Evolutionary conservation across 2,888 invertebrate genomes (phyloP).

Genomic region (Xanthia togata): DNA sequence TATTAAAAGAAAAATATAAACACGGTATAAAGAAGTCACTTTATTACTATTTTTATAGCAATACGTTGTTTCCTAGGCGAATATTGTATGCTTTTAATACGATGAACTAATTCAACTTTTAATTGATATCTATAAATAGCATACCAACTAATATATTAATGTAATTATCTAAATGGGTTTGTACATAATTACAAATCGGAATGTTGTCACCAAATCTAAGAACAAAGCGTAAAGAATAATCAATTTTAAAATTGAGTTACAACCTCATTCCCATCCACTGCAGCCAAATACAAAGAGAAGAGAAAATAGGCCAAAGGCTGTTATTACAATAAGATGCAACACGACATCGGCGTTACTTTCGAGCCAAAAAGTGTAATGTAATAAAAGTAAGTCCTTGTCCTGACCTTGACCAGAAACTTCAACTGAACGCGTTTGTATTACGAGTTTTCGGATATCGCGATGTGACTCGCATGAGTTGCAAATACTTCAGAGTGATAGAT

Average conservation of each 20-base stretch:
- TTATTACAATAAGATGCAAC: slow-evolving; percentile 44
- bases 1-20: neutral
- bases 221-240: slow-evolving; percentile 1
- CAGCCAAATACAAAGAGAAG: slow-evolving; percentile 38
- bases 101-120: neutral
- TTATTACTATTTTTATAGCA: neutral
- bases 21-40: neutral
- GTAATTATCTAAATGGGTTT: neutral
- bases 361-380: slow-evolving; percentile 53
- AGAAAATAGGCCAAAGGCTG: slow-evolving; percentile 45
- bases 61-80: neutral
- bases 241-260: slow-evolving; percentile 3
- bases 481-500: slow-evolving; percentile 30
- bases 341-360: slow-evolving; percentile 38
- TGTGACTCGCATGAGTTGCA: slow-evolving; percentile 43
- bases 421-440: slow-evolving; percentile 45
- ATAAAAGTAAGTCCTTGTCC: slow-evolving; percentile 61
- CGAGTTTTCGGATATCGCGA: slow-evolving; percentile 26
- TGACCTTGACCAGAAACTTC: slow-evolving; percentile 65
- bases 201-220: neutral
- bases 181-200: neutral
- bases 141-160: neutral
- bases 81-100: neutral
- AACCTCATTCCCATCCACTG: slow-evolving; percentile 23
- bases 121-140: neutral